These are phyloP conservation scores for Serinus canaria DNA, from an alignment of 2,113 vertebrate species.

Conservation along the genomic window DNA sequence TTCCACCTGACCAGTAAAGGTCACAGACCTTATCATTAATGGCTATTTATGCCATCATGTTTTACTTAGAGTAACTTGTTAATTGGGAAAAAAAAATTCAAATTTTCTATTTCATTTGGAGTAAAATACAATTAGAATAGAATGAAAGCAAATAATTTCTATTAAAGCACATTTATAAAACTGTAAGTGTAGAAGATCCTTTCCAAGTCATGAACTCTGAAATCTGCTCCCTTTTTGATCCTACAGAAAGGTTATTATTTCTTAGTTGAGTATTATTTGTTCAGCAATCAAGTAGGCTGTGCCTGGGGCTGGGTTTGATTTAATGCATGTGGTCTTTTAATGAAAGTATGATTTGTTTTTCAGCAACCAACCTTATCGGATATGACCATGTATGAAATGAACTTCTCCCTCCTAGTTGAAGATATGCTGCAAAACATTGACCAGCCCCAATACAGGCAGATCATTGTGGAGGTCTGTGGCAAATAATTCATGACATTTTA, in stretches of 20 bases:
- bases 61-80: background rate
- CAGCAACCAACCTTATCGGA: constrained; percentile 98
- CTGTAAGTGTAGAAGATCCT: background rate
- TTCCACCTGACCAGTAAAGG: background rate
- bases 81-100: accelerated
- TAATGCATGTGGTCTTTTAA: background rate
- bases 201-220: background rate
- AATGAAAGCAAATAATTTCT: background rate
- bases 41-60: background rate
- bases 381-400: constrained; percentile 99
- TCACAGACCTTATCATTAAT: background rate
- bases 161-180: background rate
- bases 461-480: constrained; percentile 89
- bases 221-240: background rate
- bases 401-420: constrained; percentile 98
- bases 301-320: background rate
- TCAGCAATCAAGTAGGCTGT: background rate
- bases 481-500: background rate
- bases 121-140: background rate
- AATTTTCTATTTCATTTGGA: background rate
- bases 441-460: constrained; percentile 92
- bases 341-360: constrained; percentile 29
- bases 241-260: background rate
- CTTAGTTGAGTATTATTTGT: background rate
- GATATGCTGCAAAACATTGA: constrained; percentile 91